Evolutionary conservation across 2,888 invertebrate genomes (phyloP), one percentile per base, ranked within the genome.

Genomic region (Keiferia lycopersicella): DNA sequence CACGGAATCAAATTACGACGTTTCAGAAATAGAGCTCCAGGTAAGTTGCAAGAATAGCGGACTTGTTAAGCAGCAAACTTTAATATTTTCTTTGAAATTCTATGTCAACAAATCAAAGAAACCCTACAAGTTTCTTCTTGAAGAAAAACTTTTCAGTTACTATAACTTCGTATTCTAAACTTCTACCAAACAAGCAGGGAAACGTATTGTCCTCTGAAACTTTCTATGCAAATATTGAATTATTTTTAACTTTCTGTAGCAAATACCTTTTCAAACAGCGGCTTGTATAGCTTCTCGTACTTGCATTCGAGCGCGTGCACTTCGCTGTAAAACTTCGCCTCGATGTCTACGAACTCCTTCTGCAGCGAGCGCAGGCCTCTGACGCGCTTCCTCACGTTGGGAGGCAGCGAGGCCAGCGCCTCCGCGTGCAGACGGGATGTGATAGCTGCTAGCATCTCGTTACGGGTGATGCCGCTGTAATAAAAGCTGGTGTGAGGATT

Each of bases 271-370:
- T 96, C 96, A 86, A 96, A 96, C 53, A 96, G 84, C 1, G 96
- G 95, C 65, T 94, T 93, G 86, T 96, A 98, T 71, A 95, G 87
- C 72, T 94, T 93, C 78, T 96, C 96, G 84, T 97, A 98, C 86
- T 96, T 96, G 91, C 96, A 96, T 90, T 99, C 99, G 62, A 99
- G 93, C 22, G 95, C 94, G 81, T 99, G 98, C 50, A 99, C 96
- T 79, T 98, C 98, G 77, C 96, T 66, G 87, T 98, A 99, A 89
- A 99, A 98, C 80, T 97, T 95, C 0, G 97, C 96, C 86, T 99
- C 98, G 64, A 98, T 93, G 77, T 97, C 94, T 7, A 96, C 96
- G 59, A 96, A 94, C 75, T 96, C 95, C 75, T 96, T 92, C 85
- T 98, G 98, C 1, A 98, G 86, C 70, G 96, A 95, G 81, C 98